These are phyloP conservation scores for Tinamus guttatus DNA, from an alignment of 2,113 vertebrate species.

Conservation along the genomic window DNA sequence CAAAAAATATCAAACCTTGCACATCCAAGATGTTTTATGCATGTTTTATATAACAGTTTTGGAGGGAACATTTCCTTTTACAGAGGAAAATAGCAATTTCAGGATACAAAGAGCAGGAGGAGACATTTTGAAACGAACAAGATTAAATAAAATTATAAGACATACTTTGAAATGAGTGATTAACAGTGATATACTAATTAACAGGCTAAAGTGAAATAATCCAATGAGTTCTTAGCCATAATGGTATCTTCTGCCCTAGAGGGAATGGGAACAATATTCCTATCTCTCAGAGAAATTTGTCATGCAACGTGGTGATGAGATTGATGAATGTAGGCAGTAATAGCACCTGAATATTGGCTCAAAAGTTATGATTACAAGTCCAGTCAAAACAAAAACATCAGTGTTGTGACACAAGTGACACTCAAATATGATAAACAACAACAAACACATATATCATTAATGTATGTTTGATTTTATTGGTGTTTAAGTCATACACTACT, in stretches of 20 bases:
- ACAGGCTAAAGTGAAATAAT: background rate
- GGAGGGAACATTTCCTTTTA: background rate
- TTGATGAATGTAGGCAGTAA: background rate
- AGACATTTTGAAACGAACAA: fast-evolving
- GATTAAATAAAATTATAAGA: background rate
- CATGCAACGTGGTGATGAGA: background rate
- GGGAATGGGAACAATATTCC: fast-evolving
- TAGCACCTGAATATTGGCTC: background rate
- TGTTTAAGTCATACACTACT: background rate
- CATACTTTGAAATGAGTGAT: background rate
- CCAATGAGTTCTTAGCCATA: background rate
- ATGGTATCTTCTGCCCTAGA: background rate
- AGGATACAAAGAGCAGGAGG: background rate
- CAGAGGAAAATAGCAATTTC: background rate
- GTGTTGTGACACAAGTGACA: background rate
- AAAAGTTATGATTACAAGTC: background rate
- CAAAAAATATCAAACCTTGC: too few relatives aligned
- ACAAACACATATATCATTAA: background rate
- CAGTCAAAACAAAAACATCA: background rate
- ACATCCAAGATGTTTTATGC: too few relatives aligned
- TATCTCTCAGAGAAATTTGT: background rate
- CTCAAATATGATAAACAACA: background rate
- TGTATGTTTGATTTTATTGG: background rate
- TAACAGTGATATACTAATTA: background rate
- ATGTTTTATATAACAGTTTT: background rate